Percentiles rank a stretch among this genome's conserved stretches.
Evolutionary conservation across 2,888 invertebrate species (phyloP).

Genomic region (Trichopria drosophilae): DNA sequence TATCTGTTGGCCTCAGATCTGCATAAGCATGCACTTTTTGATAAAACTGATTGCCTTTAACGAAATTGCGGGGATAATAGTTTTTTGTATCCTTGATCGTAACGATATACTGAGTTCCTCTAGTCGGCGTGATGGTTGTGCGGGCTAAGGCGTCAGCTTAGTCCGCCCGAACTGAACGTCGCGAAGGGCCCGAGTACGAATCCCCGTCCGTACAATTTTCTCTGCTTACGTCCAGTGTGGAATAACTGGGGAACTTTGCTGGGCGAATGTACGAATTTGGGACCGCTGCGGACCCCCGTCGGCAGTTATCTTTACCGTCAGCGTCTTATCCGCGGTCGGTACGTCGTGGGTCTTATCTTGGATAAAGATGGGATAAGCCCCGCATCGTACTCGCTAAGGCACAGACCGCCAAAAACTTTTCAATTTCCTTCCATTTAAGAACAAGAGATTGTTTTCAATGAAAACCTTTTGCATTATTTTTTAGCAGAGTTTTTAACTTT

Average conservation of each 20-base stretch:
- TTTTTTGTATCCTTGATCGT: slow-evolving; percentile 31
- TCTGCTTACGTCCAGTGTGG: slow-evolving; percentile 29
- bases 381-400: no score
- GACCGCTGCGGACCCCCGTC: no score
- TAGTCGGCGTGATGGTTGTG: no score
- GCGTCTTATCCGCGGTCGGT: no score
- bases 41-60: slow-evolving; percentile 21
- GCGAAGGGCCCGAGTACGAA: no score
- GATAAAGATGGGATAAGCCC: no score
- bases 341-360: no score
- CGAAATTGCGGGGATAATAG: slow-evolving; percentile 27
- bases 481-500: slow-evolving; percentile 4
- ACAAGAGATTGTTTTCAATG: slow-evolving; percentile 8
- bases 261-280: no score
- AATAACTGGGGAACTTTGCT: slow-evolving; percentile 26
- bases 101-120: slow-evolving; percentile 25
- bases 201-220: slow-evolving; percentile 28
- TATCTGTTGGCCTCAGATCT: slow-evolving; percentile 20
- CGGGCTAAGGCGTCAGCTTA: no score
- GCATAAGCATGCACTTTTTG: slow-evolving; percentile 22
- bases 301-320: no score
- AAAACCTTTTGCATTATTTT: slow-evolving; percentile 12
- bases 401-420: slow-evolving; percentile 6
- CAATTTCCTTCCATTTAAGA: slow-evolving; percentile 6
- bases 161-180: no score